phyloP scores from a whole-genome alignment of 2,888 invertebrate species.

The Parnassius orleans region DNA sequence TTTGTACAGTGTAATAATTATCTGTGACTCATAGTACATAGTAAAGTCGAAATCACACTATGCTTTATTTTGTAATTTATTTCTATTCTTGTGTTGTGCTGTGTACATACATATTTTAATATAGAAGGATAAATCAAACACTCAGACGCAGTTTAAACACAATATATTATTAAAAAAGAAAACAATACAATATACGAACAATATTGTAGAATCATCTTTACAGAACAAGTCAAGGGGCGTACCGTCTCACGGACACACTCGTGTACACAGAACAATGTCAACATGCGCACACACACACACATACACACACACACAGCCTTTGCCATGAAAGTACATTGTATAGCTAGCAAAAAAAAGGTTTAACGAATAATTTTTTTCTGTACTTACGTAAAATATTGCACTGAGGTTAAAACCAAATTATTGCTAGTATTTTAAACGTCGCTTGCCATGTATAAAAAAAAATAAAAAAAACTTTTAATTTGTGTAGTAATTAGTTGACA shows the following conservation, averaged over 20 bases:
- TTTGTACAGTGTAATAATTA: too few species aligned
- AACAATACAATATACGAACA: constrained; percentile 78
- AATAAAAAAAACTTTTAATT: too few species aligned
- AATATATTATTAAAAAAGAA: constrained; percentile 78
- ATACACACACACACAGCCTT: neutral
- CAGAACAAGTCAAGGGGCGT: constrained; percentile 43
- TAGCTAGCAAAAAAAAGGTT: neutral
- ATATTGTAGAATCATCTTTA: constrained; percentile 75
- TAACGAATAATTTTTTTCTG: neutral
- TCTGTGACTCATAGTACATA: too few species aligned
- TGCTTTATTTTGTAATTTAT: too few species aligned
- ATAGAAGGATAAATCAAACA: constrained; percentile 43
- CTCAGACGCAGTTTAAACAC: constrained; percentile 67
- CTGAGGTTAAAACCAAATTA: neutral
- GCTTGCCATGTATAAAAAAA: too few species aligned
- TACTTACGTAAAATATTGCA: constrained; percentile 1
- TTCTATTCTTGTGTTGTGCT: too few species aligned
- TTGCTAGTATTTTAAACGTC: neutral
- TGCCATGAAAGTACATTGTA: neutral
- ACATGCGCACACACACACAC: constrained; percentile 9
- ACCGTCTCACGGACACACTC: neutral
- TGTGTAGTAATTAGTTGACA: too few species aligned
- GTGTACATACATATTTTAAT: constrained; percentile 28
- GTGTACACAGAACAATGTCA: constrained; percentile 19
- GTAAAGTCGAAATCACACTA: too few species aligned